phyloP scores from a whole-genome alignment of 2,888 invertebrate species.

The Sinopyrophorus schimmeli region DNA sequence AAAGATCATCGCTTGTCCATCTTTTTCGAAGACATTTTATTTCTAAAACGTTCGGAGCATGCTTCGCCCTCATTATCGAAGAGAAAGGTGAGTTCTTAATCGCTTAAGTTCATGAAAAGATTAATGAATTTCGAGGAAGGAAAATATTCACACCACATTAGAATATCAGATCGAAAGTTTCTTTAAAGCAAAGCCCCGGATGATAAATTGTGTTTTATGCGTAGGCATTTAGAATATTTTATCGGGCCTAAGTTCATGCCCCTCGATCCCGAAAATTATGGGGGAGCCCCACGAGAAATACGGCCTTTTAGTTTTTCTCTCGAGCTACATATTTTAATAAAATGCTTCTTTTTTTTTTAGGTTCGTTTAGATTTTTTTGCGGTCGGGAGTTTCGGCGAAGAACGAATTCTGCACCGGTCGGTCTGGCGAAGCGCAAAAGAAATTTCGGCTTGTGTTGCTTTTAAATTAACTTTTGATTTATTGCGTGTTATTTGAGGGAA shows the following conservation, averaged over 20 bases:
- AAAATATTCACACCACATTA: constrained; percentile 11
- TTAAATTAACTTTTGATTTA: too few species aligned
- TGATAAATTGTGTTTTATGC: constrained; percentile 30
- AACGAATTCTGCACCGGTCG: too few species aligned
- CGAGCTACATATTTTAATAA: constrained; percentile 10
- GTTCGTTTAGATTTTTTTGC: too few species aligned
- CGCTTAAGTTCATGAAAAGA: constrained; percentile 16
- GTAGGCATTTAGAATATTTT: constrained; percentile 30
- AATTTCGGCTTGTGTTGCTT: too few species aligned
- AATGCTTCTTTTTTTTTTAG: too few species aligned
- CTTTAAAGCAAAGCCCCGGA: constrained; percentile 18
- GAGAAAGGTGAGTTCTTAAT: constrained; percentile 17
- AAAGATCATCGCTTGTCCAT: too few species aligned
- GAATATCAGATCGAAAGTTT: constrained; percentile 15
- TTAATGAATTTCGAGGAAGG: constrained; percentile 13
- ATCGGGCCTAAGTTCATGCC: constrained; percentile 25
- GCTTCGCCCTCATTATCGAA: constrained; percentile 9
- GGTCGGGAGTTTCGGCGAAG: too few species aligned
- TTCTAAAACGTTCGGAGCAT: too few species aligned
- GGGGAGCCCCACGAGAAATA: constrained; percentile 19
- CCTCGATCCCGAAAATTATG: constrained; percentile 17
- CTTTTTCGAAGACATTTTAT: too few species aligned
- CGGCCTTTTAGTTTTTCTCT: constrained; percentile 24
- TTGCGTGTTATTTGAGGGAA: too few species aligned
- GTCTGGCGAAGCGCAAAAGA: too few species aligned